Base-by-base conservation (phyloP, 2,888 invertebrate genomes). In the Tetanocera ferruginea region DNA sequence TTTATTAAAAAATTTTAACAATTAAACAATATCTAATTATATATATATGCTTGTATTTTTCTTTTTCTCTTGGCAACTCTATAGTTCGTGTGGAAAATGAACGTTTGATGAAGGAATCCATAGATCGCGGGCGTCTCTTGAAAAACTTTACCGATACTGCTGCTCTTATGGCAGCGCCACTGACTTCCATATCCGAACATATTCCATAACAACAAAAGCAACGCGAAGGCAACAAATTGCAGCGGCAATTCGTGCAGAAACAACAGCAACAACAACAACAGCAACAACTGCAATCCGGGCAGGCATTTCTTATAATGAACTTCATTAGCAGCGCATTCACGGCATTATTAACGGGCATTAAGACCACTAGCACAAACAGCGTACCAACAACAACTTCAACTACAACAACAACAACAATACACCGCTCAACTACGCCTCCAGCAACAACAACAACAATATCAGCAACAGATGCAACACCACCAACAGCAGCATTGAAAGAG, bases 61-160 rank as follows among this genome's bases (percentile, higher is more conserved):
- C 78, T 28, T 52, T 69, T 55, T 64, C 60, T 76, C 55, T 71
- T 80, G n/a, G 55, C 55, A 67, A 71, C 62, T 49, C 60, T 79
- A 84, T 93, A 96, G 96, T 96, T 90, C 95, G 96, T 85, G 95
- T 94, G 91, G 95, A 96, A 92, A 96, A 96, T 91, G 95, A 96
- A 91, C 95, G 95, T 90, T 92, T 95, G 91, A 93, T 95, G 92
- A 92, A 92, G 89, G 95, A 95, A 91, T 94, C 94, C 85, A 91
- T 94, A 89, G 94, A 94, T 80, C 87, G 90, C 72, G 89, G 87
- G 55, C 83, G 87, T 78, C 88, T 87, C 84, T 87, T 87, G 83
- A 89, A 88, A 84, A 90, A 90, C 81, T 86, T 87, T 55, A 89
- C 89, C 64, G 90, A 90, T 80, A 82, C 85, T 64, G 85, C 87